Conservation (phyloP, 2,888 invertebrate genomes). For the Agriopis leucophaearia region DNA sequence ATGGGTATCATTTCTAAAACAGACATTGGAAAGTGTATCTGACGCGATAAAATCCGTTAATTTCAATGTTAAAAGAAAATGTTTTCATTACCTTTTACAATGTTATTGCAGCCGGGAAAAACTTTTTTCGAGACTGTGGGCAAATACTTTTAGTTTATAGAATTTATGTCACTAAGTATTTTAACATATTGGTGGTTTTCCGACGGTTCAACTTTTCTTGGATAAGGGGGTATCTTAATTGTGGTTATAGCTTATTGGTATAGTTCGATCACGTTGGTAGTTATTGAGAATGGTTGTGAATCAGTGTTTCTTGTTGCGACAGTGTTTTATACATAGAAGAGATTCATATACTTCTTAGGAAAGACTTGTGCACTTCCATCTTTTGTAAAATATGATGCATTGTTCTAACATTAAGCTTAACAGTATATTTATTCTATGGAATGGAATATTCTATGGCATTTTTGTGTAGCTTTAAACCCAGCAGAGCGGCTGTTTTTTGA, state of each 20-base stretch:
- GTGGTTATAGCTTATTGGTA: conserved; percentile 43
- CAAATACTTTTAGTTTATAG: too few relatives aligned
- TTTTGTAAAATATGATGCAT: conserved; percentile 23
- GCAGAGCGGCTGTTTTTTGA: background rate
- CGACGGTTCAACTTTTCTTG: background rate
- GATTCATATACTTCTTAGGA: conserved; percentile 37
- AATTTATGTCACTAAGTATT: too few relatives aligned
- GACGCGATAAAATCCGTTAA: too few relatives aligned
- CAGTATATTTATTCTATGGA: background rate
- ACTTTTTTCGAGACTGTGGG: too few relatives aligned
- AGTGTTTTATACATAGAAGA: conserved; percentile 52
- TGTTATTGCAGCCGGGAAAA: too few relatives aligned
- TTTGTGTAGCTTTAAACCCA: background rate
- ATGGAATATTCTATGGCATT: background rate
- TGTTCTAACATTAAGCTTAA: conserved; percentile 1
- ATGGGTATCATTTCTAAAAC: too few relatives aligned
- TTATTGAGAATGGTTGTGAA: conserved; percentile 74
- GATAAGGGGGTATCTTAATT: conserved; percentile 24
- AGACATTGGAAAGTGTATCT: too few relatives aligned
- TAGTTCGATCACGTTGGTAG: conserved; percentile 55
- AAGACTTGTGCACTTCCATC: conserved; percentile 30
- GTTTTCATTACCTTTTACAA: too few relatives aligned
- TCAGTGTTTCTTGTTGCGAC: conserved; percentile 72
- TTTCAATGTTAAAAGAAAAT: too few relatives aligned
- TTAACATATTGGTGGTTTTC: background rate